Base-by-base conservation (phyloP, 2,797 vertebrate species). In the Sphenodon punctatus region DNA sequence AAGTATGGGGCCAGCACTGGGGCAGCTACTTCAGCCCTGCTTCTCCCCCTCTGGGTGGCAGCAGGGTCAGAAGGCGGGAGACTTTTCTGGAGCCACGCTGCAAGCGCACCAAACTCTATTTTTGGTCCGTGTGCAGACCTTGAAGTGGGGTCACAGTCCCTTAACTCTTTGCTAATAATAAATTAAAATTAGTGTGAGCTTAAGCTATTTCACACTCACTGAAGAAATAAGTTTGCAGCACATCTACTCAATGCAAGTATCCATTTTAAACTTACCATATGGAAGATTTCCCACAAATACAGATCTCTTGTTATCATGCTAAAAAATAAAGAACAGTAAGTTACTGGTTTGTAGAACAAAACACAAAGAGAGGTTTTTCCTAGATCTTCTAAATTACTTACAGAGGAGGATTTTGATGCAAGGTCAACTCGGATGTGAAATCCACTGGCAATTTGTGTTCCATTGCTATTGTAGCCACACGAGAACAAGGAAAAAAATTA, bases 201-300 rank as follows among this genome's bases (percentile, higher is more conserved):
- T n/a, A n/a, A n/a, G 65, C 10, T 39, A 41, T 12, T 58, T 27
- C 34, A 48, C 6, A 39, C 22, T 22, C 12, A 19, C 41, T 36
- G 38, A 60, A 49, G 10, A 27, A 27, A 64, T 49, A 10, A 71
- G 42, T 17, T 13, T 8, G 20, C 41, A 16, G n/a, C n/a, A n/a
- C n/a, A n/a, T n/a, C n/a, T 0, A 3, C 58, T 6, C 41, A 7
- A 0, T 1, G 53, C 65, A 65, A 61, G 27, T 56, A 43, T 41
- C 10, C 32, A 69, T 42, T 75, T 42, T 13, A 64, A 25, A 93
- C 98, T 97, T 94, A 99, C 98, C 98, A 4, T 98, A 99, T 0
- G 98, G 84, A 11, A 99, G 96, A 77, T 99, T 99, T 67, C 98
- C 98, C 80, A 99, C 95, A 74, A 99, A 99, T 2, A 98, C 75